Conservation (phyloP, 2,113 vertebrate genomes). For the Glaucomys volans region DNA sequence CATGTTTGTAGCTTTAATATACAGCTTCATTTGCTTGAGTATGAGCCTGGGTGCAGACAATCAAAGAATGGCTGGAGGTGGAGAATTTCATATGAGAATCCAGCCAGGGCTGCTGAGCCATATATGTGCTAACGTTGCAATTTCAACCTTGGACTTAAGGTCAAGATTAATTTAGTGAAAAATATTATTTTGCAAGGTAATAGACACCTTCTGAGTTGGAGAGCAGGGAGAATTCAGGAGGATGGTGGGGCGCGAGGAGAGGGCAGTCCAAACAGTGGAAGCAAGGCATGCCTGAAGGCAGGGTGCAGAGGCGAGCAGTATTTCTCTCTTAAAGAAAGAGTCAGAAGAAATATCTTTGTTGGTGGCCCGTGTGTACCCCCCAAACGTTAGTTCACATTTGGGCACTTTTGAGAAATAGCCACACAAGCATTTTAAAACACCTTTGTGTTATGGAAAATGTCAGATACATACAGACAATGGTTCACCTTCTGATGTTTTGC, state of each 20-base stretch:
- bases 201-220: constrained; percentile 18
- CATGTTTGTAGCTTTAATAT: constrained; percentile 48
- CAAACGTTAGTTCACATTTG: background rate
- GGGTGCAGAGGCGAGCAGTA: rapidly evolving
- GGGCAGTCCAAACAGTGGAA: background rate
- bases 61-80: constrained; percentile 20
- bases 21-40: constrained; percentile 51
- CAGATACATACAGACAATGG: background rate
- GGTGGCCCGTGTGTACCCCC: background rate
- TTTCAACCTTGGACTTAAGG: constrained; percentile 57
- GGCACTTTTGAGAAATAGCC: background rate
- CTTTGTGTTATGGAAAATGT: background rate
- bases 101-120: constrained; percentile 39
- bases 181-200: constrained; percentile 47
- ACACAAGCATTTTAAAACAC: background rate
- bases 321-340: background rate
- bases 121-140: constrained; percentile 60
- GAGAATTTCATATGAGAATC: constrained; percentile 60
- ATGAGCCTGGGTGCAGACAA: background rate
- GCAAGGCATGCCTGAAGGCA: background rate
- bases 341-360: background rate
- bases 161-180: constrained; percentile 67
- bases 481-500: background rate
- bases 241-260: background rate
- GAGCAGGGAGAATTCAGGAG: background rate